phyloP scores from a whole-genome alignment of 2,113 vertebrate genomes.

The Ctenodactylus gundi region DNA sequence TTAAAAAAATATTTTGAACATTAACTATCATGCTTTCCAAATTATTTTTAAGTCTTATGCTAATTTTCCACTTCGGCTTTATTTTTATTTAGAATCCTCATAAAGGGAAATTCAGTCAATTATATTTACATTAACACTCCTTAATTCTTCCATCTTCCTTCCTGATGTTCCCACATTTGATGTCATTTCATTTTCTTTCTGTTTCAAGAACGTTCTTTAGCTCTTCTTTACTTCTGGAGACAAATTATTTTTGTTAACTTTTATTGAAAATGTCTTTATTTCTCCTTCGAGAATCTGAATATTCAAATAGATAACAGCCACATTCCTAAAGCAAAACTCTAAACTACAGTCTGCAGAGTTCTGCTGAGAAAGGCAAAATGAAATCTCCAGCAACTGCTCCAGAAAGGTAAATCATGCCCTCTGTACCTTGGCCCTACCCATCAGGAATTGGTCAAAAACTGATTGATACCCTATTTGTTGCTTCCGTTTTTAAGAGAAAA shows the following conservation, averaged over 20 bases:
- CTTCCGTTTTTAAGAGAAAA: background rate
- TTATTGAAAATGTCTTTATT: background rate
- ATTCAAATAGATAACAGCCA: background rate
- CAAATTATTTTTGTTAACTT: background rate
- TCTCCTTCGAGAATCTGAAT: background rate
- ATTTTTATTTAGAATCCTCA: background rate
- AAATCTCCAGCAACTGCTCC: fast-evolving
- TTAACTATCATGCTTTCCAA: background rate
- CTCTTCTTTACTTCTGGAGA: background rate
- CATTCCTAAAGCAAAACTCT: background rate
- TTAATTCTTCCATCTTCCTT: background rate
- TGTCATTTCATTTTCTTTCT: background rate
- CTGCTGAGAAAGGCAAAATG: background rate
- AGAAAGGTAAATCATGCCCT: background rate
- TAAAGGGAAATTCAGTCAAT: background rate
- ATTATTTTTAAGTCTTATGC: background rate
- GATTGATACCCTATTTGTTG: background rate
- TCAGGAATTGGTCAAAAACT: background rate
- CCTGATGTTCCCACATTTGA: background rate
- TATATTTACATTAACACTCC: background rate
- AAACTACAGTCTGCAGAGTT: background rate
- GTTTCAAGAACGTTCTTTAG: background rate
- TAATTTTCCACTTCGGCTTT: background rate
- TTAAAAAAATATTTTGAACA: background rate
- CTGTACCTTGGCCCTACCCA: no score